Evolutionary conservation across 2,888 invertebrate species (phyloP).

Genomic region (Limnephilus marmoratus): DNA sequence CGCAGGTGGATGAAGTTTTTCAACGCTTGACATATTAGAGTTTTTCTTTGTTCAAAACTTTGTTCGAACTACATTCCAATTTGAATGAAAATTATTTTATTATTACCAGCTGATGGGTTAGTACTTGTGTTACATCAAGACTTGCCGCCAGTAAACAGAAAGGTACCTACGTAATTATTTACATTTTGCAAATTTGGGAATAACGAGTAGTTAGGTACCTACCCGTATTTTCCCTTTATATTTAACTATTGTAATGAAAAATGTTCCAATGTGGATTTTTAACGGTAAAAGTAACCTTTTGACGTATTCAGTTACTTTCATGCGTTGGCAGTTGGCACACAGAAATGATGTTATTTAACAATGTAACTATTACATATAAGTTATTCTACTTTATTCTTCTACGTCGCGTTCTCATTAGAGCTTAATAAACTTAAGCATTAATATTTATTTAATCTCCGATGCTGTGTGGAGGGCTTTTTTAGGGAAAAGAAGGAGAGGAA

Average conservation of each 20-base stretch:
- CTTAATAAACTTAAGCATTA: neutral
- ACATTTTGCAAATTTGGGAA: neutral
- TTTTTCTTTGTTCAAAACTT: neutral
- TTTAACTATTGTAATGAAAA: too few relatives aligned
- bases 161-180: too few relatives aligned
- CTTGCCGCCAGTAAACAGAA: neutral
- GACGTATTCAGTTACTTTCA: neutral
- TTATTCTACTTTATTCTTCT: neutral
- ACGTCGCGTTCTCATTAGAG: constrained; percentile 42
- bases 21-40: neutral
- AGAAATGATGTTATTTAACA: neutral
- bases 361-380: neutral
- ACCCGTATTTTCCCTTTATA: too few relatives aligned
- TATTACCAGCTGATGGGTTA: neutral
- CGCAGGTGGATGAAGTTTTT: neutral
- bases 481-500: too few relatives aligned
- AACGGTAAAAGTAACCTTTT: neutral
- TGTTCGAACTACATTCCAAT: neutral
- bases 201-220: neutral
- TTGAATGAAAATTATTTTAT: neutral
- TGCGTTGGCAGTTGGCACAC: neutral
- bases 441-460: too few relatives aligned
- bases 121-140: neutral
- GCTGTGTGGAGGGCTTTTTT: too few relatives aligned
- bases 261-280: too few relatives aligned